Evolutionary conservation across 2,888 invertebrate species (phyloP).

Genomic region (Pyrocoelia pectoralis): DNA sequence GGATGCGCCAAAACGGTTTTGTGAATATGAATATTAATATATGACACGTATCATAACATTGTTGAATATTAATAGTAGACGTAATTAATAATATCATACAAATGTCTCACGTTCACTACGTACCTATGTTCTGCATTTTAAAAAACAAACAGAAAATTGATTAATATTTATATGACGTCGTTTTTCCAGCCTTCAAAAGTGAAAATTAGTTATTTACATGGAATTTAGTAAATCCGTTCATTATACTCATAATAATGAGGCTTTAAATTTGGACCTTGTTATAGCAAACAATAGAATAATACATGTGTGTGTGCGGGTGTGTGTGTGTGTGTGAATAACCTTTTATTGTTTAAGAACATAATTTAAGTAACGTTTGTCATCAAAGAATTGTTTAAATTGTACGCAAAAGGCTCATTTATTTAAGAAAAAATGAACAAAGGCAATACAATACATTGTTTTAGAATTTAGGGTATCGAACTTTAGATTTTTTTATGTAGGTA

Average conservation of each 20-base stretch:
- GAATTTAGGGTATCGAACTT: too few species aligned
- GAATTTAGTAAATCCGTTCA: background rate
- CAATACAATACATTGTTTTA: background rate
- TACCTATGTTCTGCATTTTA: too few species aligned
- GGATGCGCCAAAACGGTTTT: too few species aligned
- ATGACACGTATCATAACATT: too few species aligned
- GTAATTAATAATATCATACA: too few species aligned
- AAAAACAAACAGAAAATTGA: too few species aligned
- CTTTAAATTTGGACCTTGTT: background rate
- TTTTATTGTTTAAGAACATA: constrained; percentile 13
- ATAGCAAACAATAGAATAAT: background rate
- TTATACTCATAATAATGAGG: background rate
- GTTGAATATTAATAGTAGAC: too few species aligned
- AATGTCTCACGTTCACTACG: too few species aligned
- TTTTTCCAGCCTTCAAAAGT: too few species aligned
- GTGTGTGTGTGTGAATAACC: constrained; percentile 12
- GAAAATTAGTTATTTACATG: background rate
- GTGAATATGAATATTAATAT: too few species aligned
- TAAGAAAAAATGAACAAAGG: background rate
- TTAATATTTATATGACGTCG: too few species aligned
- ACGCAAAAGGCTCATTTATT: background rate
- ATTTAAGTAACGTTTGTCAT: constrained; percentile 12
- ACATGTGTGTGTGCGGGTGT: background rate
- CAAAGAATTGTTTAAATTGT: background rate
- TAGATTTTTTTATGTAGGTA: too few species aligned